phyloP scores from a whole-genome alignment of 2,113 vertebrate species.

The Pachyramphus minor region DNA sequence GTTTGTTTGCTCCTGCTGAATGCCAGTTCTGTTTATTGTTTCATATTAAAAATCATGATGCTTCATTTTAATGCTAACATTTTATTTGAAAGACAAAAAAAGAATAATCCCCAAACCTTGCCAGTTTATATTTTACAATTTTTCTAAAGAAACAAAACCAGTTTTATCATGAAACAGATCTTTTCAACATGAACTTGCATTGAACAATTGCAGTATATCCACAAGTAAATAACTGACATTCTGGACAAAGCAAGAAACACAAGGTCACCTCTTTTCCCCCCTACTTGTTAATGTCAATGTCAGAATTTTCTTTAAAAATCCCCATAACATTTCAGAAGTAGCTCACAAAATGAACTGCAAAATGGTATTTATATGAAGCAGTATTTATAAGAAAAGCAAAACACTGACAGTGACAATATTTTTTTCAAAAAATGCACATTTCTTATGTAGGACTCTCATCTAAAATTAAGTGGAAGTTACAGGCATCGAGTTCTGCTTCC shows the following conservation, averaged over 20 bases:
- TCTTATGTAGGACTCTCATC: constrained; percentile 40
- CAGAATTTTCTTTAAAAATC: constrained; percentile 24
- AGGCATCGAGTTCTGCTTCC: constrained; percentile 22
- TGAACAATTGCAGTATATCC: constrained; percentile 31
- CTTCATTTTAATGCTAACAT: constrained; percentile 59
- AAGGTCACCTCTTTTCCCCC: constrained; percentile 5
- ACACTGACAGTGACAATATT: constrained; percentile 33
- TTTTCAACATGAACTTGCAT: constrained; percentile 35
- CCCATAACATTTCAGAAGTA: constrained; percentile 50
- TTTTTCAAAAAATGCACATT: constrained; percentile 39
- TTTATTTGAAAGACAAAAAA: constrained; percentile 75
- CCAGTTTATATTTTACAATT: constrained; percentile 52
- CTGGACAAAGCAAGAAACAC: constrained; percentile 28
- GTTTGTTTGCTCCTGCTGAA: constrained; percentile 48
- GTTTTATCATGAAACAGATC: constrained; percentile 25
- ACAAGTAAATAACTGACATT: constrained; percentile 55
- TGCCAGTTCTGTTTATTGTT: constrained; percentile 41
- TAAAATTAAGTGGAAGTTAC: constrained; percentile 53
- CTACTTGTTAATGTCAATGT: constrained; percentile 34
- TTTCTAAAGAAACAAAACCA: constrained; percentile 44
- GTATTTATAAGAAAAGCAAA: constrained; percentile 59
- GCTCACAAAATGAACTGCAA: constrained; percentile 48
- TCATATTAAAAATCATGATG: constrained; percentile 35
- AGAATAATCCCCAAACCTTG: constrained; percentile 44
- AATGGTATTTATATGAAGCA: constrained; percentile 41